phyloP scores from a whole-genome alignment of 2,797 vertebrate genomes.

The Sebastes jordani region DNA sequence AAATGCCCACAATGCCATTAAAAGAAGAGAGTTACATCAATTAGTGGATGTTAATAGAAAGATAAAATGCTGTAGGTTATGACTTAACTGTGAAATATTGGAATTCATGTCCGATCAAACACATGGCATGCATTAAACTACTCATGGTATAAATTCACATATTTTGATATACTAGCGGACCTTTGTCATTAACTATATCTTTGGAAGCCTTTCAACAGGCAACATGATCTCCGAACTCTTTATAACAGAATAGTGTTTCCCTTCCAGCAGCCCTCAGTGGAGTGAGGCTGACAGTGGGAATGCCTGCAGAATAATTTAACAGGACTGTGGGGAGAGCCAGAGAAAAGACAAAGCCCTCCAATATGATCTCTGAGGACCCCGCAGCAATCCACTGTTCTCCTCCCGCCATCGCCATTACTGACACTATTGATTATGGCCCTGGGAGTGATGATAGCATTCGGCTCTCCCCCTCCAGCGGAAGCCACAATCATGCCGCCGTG shows the following conservation, averaged over 20 bases:
- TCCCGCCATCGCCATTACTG: slow-evolving; percentile 77
- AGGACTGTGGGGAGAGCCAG: slow-evolving; percentile 54
- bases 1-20: neutral
- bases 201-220: slow-evolving; percentile 31
- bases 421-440: slow-evolving; percentile 86
- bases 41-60: slow-evolving; percentile 9
- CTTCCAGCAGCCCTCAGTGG: slow-evolving; percentile 30
- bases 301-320: slow-evolving; percentile 66
- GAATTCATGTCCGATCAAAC: neutral
- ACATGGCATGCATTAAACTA: neutral
- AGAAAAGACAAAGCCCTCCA: slow-evolving; percentile 71
- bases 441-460: slow-evolving; percentile 87
- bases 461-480: slow-evolving; percentile 81
- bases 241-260: slow-evolving; percentile 34
- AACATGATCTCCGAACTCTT: slow-evolving; percentile 25
- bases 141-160: slow-evolving; percentile 8
- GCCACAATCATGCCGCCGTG: slow-evolving; percentile 79
- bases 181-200: slow-evolving; percentile 18
- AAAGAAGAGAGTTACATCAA: neutral
- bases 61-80: slow-evolving; percentile 4
- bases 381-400: slow-evolving; percentile 66
- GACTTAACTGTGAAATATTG: neutral
- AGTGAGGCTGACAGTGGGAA: slow-evolving; percentile 39
- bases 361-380: slow-evolving; percentile 71
- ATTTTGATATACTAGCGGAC: slow-evolving; percentile 2